Evolutionary conservation across 2,888 invertebrate species (phyloP), one percentile per base, ranked within the genome.

Genomic region (Torymus texanus): DNA sequence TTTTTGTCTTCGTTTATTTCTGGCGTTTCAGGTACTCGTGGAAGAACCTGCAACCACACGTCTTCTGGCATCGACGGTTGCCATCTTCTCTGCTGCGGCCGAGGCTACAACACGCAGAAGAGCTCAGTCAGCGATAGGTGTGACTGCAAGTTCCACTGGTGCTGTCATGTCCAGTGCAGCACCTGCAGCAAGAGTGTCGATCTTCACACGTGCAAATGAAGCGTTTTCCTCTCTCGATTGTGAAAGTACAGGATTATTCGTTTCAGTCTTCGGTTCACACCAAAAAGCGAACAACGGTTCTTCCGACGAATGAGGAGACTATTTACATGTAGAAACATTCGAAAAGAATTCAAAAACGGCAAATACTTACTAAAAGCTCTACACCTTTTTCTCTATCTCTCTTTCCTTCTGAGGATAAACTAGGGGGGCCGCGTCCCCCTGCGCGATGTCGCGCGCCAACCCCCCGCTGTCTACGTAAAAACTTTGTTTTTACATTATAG

Each of bases 81-180:
- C 91, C 95, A 94, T 89, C 93, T 95, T 24, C 93, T 98, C 87
- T 98, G 98, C 91, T 98, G 98, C 90, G 97, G 97, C 12, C 93
- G 98, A 81, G 98, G 98, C 51, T 97, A 97, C 93, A 96, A 96
- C 91, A 97, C 97, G 21, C 93, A 95, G 88, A 95, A 95, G 88
- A 93, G 94, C 80, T 94, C 93, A 62, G 92, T 95, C 75, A 93
- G 93, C 83, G 95, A 96, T 87, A 93, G 97, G 83, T 98, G 98
- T 90, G 94, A 96, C 87, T 98, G 98, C 92, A 95, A 95, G 90
- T 98, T 98, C 91, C 96, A 97, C 90, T 98, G 98, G 98, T 98
- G 98, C 92, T 98, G 98, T 91, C 94, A 95, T 88, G 98, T 98
- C 81, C 94, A 95, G 88, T 98, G 98, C 91, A 95, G 97, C 91